These are phyloP conservation scores for Eulemur albifrons DNA, from an alignment of 2,797 vertebrate genomes.

Conservation along the genomic window DNA sequence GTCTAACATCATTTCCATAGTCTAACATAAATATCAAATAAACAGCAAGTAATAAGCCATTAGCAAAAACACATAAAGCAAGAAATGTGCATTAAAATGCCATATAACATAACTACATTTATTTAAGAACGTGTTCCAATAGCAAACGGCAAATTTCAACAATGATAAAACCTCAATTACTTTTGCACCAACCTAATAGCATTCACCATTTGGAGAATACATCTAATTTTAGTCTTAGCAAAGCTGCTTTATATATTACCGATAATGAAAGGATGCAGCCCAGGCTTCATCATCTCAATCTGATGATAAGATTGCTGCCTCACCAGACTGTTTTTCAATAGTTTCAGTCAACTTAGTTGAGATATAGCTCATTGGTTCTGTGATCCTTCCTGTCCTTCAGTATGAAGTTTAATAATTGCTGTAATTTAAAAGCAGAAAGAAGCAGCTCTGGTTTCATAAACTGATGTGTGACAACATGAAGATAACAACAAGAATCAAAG, in stretches of 20 bases:
- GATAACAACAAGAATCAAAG: slow-evolving; percentile 28
- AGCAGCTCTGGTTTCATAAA: slow-evolving; percentile 15
- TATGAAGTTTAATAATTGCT: slow-evolving; percentile 11
- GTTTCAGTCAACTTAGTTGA: not conserved
- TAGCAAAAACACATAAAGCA: no score
- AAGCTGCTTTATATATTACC: not conserved
- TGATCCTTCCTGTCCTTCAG: not conserved
- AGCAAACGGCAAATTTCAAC: no score
- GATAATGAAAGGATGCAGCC: not conserved
- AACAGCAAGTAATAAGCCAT: no score
- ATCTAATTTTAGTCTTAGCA: not conserved
- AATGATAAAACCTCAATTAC: no score
- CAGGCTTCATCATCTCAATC: not conserved
- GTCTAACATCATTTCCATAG: no score
- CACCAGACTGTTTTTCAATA: not conserved
- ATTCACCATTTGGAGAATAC: not conserved
- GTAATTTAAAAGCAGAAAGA: not conserved
- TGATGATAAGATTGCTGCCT: not conserved
- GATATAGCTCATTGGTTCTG: not conserved
- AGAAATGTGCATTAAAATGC: no score
- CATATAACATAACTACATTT: no score
- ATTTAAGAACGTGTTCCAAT: no score
- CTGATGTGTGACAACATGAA: not conserved
- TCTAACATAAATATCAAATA: no score
- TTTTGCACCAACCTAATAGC: not conserved